Evolutionary conservation across 2,797 vertebrate genomes (phyloP), one percentile per base, ranked within the genome.

Genomic region (Tragopan temminckii): DNA sequence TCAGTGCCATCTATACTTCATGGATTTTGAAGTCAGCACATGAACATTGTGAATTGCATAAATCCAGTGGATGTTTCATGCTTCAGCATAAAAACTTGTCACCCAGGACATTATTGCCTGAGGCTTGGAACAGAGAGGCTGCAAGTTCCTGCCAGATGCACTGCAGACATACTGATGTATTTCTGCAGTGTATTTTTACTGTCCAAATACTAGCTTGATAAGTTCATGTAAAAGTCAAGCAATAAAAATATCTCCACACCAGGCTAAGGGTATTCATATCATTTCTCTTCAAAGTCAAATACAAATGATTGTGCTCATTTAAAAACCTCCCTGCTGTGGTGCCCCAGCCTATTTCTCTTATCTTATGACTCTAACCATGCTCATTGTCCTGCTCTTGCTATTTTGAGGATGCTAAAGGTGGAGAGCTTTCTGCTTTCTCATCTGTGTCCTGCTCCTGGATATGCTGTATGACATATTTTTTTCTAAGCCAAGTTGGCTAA

Each of bases 221-320:
- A 76, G 92, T 89, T 96, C 93, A 69, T 79, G 71, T 72, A 94
- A 88, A 97, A 96, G 95, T 96, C 95, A 95, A 85, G 71, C 86
- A 91, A 95, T 95, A 89, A 90, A 94, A 97, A 94, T 91, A 83
- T 70, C 91, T 67, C 71, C 76, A 80, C 86, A 59, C 95, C 76
- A 83, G 92, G 83, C 72, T 95, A 91, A 94, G 92, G 75, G 59
- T 36, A 92, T 89, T 91, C 63, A 88, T 80, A 95, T 50, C 88
- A 85, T 92, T 84, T 92, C 77, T 89, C 82, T 97, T 57, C 5
- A 0, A 79, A 94, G 97, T 95, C 89, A 94, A 96, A 95, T 96
- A 94, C 25, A 95, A 97, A 95, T 89, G 95, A 96, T 94, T 61
- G 91, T 89, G 61, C 93, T 92, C 90, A 89, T 94, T 97, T 96